Conservation (phyloP, 2,888 invertebrate species). For the Aricia artaxerxes region DNA sequence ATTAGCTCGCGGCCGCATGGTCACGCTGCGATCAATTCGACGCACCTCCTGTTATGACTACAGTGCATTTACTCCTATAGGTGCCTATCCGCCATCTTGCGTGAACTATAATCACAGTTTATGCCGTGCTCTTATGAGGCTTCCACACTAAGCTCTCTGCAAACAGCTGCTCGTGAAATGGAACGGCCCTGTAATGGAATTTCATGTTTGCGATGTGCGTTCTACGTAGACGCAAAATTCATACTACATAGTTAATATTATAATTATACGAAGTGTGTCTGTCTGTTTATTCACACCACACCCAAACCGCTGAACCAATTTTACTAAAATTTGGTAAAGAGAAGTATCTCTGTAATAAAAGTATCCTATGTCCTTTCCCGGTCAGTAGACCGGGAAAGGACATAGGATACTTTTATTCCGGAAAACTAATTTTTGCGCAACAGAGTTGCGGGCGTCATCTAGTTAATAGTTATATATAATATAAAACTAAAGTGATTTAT, state of each 20-base stretch:
- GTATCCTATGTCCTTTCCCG: too few relatives aligned
- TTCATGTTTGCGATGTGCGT: not conserved
- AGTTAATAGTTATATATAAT: not conserved
- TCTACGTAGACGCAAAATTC: not conserved
- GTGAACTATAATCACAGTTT: conserved; percentile 26
- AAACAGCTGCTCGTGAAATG: not conserved
- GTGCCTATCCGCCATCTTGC: conserved; percentile 28
- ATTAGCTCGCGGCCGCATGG: conserved; percentile 23
- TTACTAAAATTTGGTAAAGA: too few relatives aligned
- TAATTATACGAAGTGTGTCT: too few relatives aligned
- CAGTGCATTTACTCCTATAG: conserved; percentile 27
- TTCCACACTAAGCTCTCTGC: conserved; percentile 8
- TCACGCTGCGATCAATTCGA: conserved; percentile 28
- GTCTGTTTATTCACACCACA: too few relatives aligned
- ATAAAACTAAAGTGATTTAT: not conserved
- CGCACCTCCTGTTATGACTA: conserved; percentile 24
- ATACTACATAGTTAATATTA: too few relatives aligned
- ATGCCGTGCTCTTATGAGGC: conserved; percentile 14
- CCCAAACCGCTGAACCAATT: too few relatives aligned
- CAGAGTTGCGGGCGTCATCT: too few relatives aligned
- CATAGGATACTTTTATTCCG: too few relatives aligned
- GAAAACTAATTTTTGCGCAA: too few relatives aligned
- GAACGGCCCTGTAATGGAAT: not conserved
- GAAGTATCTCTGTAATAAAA: too few relatives aligned
- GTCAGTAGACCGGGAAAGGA: too few relatives aligned